These are phyloP conservation scores for Megaceryle alcyon DNA, from an alignment of 2,797 vertebrate species.

Conservation along the genomic window DNA sequence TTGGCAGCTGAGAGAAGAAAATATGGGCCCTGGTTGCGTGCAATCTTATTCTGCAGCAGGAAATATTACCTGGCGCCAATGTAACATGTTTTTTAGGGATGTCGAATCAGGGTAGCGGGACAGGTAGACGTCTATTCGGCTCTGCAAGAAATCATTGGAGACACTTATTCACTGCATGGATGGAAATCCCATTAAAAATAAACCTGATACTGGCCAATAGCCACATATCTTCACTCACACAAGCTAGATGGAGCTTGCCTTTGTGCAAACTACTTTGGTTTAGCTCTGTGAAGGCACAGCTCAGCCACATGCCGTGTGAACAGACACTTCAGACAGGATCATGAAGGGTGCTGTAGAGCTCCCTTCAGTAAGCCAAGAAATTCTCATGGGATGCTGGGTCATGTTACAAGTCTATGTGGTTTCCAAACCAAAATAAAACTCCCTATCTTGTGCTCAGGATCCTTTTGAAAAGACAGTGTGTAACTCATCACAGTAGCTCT, in stretches of 20 bases:
- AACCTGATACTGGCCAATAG: background rate
- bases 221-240: background rate
- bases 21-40: background rate
- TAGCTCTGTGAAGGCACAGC: background rate
- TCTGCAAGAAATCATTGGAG: conserved; percentile 35
- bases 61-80: conserved; percentile 60
- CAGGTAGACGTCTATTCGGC: conserved; percentile 47
- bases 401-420: background rate
- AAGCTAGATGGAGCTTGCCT: background rate
- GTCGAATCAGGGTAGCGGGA: conserved; percentile 54
- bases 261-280: background rate
- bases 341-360: background rate
- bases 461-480: background rate
- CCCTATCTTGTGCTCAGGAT: background rate
- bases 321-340: background rate
- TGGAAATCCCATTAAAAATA: background rate
- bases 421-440: background rate
- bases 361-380: background rate
- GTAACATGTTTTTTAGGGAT: conserved; percentile 51
- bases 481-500: background rate
- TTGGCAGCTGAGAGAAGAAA: background rate
- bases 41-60: background rate
- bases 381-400: background rate
- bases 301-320: background rate
- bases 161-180: background rate